Evolutionary conservation across 2,888 invertebrate genomes (phyloP).

Genomic region (Lymantria dispar): DNA sequence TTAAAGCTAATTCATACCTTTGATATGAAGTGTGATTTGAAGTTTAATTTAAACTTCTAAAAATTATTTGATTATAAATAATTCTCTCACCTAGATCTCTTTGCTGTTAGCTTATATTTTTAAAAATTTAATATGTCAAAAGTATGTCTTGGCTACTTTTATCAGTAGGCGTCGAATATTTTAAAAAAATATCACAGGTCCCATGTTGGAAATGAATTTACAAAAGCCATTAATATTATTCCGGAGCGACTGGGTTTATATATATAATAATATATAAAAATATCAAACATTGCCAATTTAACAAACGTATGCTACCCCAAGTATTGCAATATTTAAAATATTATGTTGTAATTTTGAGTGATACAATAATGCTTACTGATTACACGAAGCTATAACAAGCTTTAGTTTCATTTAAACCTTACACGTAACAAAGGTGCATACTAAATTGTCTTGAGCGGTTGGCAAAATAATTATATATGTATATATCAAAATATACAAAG

Average conservation of each 20-base stretch:
- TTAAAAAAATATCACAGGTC: neutral
- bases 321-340: constrained; percentile 27
- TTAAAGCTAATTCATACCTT: no score
- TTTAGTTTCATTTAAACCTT: constrained; percentile 34
- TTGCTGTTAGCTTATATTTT: no score
- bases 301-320: constrained; percentile 28
- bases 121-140: no score
- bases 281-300: constrained; percentile 26
- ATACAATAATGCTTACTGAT: constrained; percentile 34
- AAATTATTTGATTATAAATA: no score
- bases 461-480: constrained; percentile 26
- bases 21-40: no score
- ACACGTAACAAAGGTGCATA: constrained; percentile 32
- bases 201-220: constrained; percentile 22
- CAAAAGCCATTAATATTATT: constrained; percentile 10
- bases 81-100: no score
- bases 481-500: constrained; percentile 31
- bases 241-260: constrained; percentile 34
- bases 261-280: constrained; percentile 16
- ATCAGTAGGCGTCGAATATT: no score
- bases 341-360: constrained; percentile 28
- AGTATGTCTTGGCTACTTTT: no score
- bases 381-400: constrained; percentile 30
- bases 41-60: no score
- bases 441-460: constrained; percentile 20